Evolutionary conservation across 2,113 vertebrate genomes (phyloP).

Genomic region (Colaptes auratus): DNA sequence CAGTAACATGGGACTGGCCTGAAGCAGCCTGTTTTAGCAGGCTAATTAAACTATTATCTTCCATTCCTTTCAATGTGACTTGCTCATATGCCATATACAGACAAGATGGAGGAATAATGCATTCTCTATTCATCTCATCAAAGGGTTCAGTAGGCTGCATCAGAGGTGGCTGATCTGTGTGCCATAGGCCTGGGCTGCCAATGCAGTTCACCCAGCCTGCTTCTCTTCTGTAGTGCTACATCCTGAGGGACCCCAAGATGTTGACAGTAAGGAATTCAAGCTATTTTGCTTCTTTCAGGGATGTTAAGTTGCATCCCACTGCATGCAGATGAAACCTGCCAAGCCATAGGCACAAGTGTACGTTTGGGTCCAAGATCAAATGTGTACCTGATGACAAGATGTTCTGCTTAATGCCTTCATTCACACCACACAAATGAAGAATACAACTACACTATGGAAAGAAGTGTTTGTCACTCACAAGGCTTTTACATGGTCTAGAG

Average conservation of each 20-base stretch:
- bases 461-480: neutral
- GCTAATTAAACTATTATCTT: neutral
- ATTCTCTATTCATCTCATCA: neutral
- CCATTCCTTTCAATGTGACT: neutral
- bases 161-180: neutral
- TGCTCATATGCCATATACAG: neutral
- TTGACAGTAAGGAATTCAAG: neutral
- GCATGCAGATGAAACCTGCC: neutral
- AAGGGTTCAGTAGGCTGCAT: neutral
- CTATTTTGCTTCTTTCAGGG: neutral
- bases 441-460: neutral
- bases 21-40: neutral
- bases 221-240: neutral
- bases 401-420: neutral
- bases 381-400: neutral
- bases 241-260: neutral
- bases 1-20: neutral
- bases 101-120: neutral
- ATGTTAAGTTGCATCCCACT: accelerated
- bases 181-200: neutral
- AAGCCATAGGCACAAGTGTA: neutral
- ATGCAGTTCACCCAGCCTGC: neutral
- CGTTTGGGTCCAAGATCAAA: neutral
- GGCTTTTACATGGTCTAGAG: neutral
- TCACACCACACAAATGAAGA: neutral